Conservation (phyloP, 2,888 invertebrate species). For the Cantharis rufa region DNA sequence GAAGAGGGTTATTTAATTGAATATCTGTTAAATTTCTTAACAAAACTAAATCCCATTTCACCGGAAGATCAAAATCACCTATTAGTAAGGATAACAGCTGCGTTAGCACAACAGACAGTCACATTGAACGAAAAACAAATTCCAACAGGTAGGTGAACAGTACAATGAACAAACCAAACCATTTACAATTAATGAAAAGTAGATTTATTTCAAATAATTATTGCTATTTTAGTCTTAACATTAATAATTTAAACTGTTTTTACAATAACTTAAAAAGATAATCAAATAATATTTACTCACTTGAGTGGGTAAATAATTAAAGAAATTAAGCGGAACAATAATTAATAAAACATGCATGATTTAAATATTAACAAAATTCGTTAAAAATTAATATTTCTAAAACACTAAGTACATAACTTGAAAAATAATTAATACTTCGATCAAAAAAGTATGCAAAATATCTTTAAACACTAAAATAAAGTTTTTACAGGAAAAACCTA, state of each 20-base stretch:
- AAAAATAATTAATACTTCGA: too few species aligned
- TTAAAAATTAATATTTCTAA: too few species aligned
- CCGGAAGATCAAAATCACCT: constrained; percentile 65
- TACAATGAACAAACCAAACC: neutral
- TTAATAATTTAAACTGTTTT: neutral
- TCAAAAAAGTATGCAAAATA: too few species aligned
- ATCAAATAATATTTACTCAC: too few species aligned
- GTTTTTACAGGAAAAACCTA: constrained; percentile 53
- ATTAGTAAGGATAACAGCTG: constrained; percentile 67
- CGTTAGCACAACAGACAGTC: constrained; percentile 70
- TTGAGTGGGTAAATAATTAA: too few species aligned
- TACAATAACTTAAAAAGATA: neutral
- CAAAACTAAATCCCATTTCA: constrained; percentile 66
- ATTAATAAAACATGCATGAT: neutral
- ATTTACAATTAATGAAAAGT: neutral
- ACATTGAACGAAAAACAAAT: constrained; percentile 54
- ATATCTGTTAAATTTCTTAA: constrained; percentile 71
- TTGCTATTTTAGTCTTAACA: neutral
- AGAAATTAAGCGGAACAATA: neutral
- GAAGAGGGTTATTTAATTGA: constrained; percentile 71
- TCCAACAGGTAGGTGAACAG: constrained; percentile 52
- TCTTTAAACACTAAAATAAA: neutral
- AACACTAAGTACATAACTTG: too few species aligned
- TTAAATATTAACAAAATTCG: too few species aligned
- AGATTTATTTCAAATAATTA: neutral